Conservation (phyloP, 2,888 invertebrate species). For the Pandemis corylana region DNA sequence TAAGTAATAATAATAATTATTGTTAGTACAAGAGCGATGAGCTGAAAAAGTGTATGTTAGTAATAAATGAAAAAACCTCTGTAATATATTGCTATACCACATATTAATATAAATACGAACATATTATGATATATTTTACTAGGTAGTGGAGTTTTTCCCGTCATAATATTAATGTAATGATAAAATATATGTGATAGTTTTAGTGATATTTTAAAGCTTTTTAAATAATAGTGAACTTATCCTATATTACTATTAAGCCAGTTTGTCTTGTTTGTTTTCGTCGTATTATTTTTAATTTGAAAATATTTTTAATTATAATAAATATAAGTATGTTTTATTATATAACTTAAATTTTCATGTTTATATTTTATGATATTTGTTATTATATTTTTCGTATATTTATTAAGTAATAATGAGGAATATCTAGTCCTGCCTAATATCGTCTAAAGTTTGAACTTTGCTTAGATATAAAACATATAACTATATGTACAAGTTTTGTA, state of each 20-base stretch:
- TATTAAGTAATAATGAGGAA: slow-evolving; percentile 9
- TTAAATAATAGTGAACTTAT: slow-evolving; percentile 12
- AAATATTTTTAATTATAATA: neutral
- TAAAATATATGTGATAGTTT: slow-evolving; percentile 39
- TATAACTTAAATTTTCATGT: neutral
- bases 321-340: neutral
- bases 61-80: slow-evolving; percentile 68
- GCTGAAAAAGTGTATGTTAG: slow-evolving; percentile 75
- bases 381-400: neutral
- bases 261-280: neutral
- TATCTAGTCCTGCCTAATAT: slow-evolving; percentile 39
- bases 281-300: neutral
- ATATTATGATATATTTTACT: slow-evolving; percentile 45
- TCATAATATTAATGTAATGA: slow-evolving; percentile 43
- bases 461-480: slow-evolving; percentile 23
- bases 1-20: slow-evolving; percentile 39
- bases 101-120: slow-evolving; percentile 42
- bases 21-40: slow-evolving; percentile 58
- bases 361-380: neutral
- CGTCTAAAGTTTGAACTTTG: slow-evolving; percentile 11
- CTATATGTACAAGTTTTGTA: slow-evolving; percentile 35
- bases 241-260: neutral
- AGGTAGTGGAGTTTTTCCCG: slow-evolving; percentile 45
- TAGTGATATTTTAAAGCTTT: slow-evolving; percentile 38
- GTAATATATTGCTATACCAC: slow-evolving; percentile 61